A percentile compares a stretch with the other conserved stretches of the same genome.
Evolutionary conservation across 2,888 invertebrate species (phyloP).

Genomic region (Agrilus biguttatus): DNA sequence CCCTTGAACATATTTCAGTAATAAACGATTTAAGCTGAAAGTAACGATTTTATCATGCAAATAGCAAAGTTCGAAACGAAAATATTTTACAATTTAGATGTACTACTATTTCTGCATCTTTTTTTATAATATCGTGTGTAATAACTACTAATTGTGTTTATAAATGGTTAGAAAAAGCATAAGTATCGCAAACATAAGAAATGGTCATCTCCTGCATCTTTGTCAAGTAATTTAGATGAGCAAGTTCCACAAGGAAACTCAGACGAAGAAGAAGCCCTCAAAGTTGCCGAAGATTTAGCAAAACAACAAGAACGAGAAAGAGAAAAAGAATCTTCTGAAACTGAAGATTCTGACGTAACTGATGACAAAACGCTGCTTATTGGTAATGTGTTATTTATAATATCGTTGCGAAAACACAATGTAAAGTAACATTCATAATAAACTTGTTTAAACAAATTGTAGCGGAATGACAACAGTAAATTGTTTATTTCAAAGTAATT

Average conservation of each 20-base stretch:
- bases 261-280: conserved; percentile 24
- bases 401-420: neutral
- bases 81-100: no score
- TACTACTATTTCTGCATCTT: no score
- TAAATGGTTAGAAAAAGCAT: conserved; percentile 19
- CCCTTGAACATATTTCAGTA: no score
- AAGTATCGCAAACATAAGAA: conserved; percentile 26
- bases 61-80: no score
- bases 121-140: no score
- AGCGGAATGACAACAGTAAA: neutral
- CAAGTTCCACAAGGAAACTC: conserved; percentile 7
- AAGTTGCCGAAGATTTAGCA: conserved; percentile 30
- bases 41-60: no score
- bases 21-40: no score
- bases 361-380: conserved; percentile 21
- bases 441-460: neutral
- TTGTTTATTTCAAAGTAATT: neutral
- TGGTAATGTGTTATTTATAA: conserved; percentile 8
- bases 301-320: conserved; percentile 16
- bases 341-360: conserved; percentile 15
- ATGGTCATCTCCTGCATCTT: conserved; percentile 21
- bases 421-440: neutral
- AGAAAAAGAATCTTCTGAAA: conserved; percentile 14
- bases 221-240: no score
- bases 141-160: conserved; percentile 1